Base-by-base conservation (phyloP, 2,888 invertebrate genomes). In the Xanthostigma xanthostigma region DNA sequence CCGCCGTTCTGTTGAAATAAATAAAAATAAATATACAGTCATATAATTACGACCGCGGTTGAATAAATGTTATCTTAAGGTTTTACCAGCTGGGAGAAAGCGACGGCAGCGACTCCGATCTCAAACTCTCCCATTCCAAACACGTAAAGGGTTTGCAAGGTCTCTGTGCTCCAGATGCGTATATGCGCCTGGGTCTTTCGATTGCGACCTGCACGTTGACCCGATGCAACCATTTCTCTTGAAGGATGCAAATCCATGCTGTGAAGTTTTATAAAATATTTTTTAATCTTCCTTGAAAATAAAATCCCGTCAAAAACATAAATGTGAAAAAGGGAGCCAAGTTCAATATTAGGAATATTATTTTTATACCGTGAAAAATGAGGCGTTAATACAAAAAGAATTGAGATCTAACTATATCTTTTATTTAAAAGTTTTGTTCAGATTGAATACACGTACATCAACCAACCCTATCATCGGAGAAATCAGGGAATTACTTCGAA, bases 121-220 rank as follows among this genome's bases (percentile, higher is more conserved):
- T 88, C 87, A 61, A 92, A 81, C 64, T 90, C 89, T 0, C 90
- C 90, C 81, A 90, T 86, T 5, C 93, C 92, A 62, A 93, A 87
- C 34, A 92, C 88, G 62, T 89, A 87, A 39, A 90, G 72, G 0
- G 92, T 93, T 64, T 87, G 86, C 54, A 94, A 67, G 1, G 89
- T 86, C 65, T 88, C 86, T 0, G 89, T 87, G 62, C 91, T 88
- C 93, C 93, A 94, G 56, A 94, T 88, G 49, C 92, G 76, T 13
- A 94, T 87, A 62, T 92, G 91, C 1, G 89, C 87, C 64, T 89
- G 88, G 9, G 87, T 86, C 54, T 89, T 85, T 39, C 88, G 72
- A 58, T 87, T 87, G 52, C 87, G 76, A 0, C 89, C 88, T 0
- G 85, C 87, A 59, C 79, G 77, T 67, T 94, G 93, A 0, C 92